Conservation (phyloP, 2,113 vertebrate genomes). For the Oncorhynchus mykiss region DNA sequence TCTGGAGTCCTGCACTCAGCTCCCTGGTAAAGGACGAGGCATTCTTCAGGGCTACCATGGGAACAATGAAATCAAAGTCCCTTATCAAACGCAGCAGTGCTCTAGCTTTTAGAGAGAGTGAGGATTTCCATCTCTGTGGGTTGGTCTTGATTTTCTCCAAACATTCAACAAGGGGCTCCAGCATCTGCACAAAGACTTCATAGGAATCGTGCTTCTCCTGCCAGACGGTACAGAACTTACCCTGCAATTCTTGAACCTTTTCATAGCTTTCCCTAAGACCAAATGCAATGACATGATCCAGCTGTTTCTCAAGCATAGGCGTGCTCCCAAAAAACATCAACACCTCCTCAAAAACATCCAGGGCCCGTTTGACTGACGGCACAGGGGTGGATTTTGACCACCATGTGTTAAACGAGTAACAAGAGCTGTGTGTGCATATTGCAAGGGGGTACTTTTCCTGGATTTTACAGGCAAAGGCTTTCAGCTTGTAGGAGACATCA, state of each 20-base stretch:
- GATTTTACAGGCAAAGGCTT: conserved; percentile 88
- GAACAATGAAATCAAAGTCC: conserved; percentile 93
- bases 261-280: conserved; percentile 85
- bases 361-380: conserved; percentile 78
- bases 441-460: conserved; percentile 91
- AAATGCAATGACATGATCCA: conserved; percentile 81
- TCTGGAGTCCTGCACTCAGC: conserved; percentile 90
- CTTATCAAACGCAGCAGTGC: conserved; percentile 79
- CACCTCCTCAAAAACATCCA: conserved; percentile 87
- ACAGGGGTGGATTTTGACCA: conserved; percentile 89
- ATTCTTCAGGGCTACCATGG: conserved; percentile 88
- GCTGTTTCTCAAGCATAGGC: conserved; percentile 77
- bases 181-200: conserved; percentile 87
- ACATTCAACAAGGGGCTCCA: conserved; percentile 86
- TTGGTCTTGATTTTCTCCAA: conserved; percentile 84
- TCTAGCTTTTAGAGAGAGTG: conserved; percentile 74
- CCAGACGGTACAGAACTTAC: conserved; percentile 83
- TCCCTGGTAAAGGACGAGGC: conserved; percentile 88
- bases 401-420: conserved; percentile 93
- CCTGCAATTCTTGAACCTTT: conserved; percentile 84
- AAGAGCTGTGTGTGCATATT: conserved; percentile 87
- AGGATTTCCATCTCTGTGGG: conserved; percentile 78
- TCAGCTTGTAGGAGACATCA: conserved; percentile 89
- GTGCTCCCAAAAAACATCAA: conserved; percentile 82
- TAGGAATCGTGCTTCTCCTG: conserved; percentile 88